A percentile compares a stretch with the other conserved stretches of the same genome.
Conservation (phyloP, 2,888 invertebrate genomes). For the Pseudolycoriella hygida region DNA sequence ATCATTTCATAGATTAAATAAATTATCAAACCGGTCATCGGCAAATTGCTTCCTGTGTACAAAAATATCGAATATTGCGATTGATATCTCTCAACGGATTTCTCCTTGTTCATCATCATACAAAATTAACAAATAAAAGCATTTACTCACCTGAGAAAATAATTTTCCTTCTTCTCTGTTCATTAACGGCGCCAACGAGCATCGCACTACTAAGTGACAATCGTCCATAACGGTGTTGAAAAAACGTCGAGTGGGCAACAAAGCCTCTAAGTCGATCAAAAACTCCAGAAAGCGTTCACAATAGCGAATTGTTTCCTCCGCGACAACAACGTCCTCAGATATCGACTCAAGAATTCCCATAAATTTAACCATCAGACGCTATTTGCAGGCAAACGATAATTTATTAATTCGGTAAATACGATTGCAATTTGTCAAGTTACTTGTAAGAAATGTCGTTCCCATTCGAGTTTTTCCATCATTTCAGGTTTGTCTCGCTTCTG, state of each 20-base stretch:
- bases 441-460: conserved; percentile 77
- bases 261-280: conserved; percentile 87
- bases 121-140: background rate
- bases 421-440: conserved; percentile 9
- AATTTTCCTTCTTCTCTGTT: conserved; percentile 69
- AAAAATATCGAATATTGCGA: no score
- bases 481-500: conserved; percentile 69
- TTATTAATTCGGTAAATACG: no score
- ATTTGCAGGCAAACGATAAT: background rate
- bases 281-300: conserved; percentile 93
- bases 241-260: conserved; percentile 88
- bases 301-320: conserved; percentile 44
- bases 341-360: conserved; percentile 63
- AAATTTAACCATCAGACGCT: conserved; percentile 64
- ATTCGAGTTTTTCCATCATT: conserved; percentile 46
- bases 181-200: conserved; percentile 61
- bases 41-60: no score
- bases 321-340: conserved; percentile 39
- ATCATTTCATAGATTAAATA: no score
- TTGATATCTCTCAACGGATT: no score
- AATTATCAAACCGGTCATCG: no score
- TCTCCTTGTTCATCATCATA: no score
- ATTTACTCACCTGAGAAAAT: conserved; percentile 65
- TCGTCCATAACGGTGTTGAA: conserved; percentile 94
- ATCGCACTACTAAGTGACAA: conserved; percentile 79